Conservation (phyloP, 2,888 invertebrate species). For the Itoplectis maculator region DNA sequence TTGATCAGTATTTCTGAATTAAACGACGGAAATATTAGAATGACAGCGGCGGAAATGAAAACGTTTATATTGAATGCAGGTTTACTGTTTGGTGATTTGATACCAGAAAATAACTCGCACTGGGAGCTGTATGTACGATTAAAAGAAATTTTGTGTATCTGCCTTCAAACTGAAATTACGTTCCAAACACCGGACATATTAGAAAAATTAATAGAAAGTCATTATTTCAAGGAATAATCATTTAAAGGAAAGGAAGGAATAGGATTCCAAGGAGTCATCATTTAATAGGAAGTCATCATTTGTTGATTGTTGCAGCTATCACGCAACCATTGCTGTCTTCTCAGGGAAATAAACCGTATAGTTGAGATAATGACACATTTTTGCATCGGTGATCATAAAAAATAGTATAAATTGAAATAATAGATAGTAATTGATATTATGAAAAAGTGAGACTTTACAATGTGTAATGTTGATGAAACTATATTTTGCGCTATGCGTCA, state of each 20-base stretch:
- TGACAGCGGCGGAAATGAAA: slow-evolving; percentile 62
- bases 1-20: slow-evolving; percentile 48
- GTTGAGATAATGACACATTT: no score
- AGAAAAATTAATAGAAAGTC: slow-evolving; percentile 51
- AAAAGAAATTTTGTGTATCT: slow-evolving; percentile 59
- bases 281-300: slow-evolving; percentile 59
- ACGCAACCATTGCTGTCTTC: neutral
- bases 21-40: slow-evolving; percentile 48
- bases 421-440: neutral
- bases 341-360: neutral
- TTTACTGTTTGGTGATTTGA: slow-evolving; percentile 60
- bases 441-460: neutral
- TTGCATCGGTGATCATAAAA: neutral
- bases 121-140: slow-evolving; percentile 61
- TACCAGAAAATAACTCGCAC: slow-evolving; percentile 51
- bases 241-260: no score
- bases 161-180: slow-evolving; percentile 32
- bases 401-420: neutral
- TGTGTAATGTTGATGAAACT: neutral
- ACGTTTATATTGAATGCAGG: slow-evolving; percentile 58
- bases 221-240: slow-evolving; percentile 68
- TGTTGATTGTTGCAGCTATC: neutral
- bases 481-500: no score
- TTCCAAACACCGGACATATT: slow-evolving; percentile 17
- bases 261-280: slow-evolving; percentile 67